These are phyloP conservation scores for Ptilodon capucinus DNA, from an alignment of 2,888 invertebrate species.

Conservation along the genomic window DNA sequence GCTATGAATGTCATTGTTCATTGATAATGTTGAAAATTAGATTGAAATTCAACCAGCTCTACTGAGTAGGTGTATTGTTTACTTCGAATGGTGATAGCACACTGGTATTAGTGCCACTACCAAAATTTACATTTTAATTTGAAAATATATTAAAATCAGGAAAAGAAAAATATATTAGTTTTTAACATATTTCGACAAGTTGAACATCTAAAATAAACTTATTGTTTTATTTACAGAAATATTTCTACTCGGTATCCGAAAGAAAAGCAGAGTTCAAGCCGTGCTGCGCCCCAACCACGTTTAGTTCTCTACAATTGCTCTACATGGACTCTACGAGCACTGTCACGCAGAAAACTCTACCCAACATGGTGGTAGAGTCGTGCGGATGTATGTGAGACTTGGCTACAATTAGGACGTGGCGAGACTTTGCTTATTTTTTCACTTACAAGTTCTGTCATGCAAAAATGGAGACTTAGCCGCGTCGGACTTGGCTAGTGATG, in stretches of 20 bases:
- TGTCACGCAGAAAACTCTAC: conserved; percentile 89
- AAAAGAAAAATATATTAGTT: too few species aligned
- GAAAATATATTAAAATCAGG: too few species aligned
- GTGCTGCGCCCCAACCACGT: conserved; percentile 93
- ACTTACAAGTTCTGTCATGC: too few species aligned
- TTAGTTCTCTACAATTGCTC: conserved; percentile 90
- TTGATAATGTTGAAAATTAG: too few species aligned
- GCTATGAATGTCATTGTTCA: too few species aligned
- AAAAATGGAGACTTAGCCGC: background rate
- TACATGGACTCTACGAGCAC: conserved; percentile 91
- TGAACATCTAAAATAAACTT: too few species aligned
- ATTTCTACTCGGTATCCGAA: conserved; percentile 83
- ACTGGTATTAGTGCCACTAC: too few species aligned
- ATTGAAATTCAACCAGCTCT: too few species aligned
- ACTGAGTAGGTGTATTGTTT: too few species aligned
- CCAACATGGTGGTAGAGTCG: conserved; percentile 95
- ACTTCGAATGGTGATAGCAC: too few species aligned
- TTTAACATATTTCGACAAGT: too few species aligned
- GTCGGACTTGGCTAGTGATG: background rate
- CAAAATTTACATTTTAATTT: too few species aligned
- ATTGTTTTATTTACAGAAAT: conserved; percentile 79
- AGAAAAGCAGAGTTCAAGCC: conserved; percentile 87
- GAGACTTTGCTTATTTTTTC: background rate
- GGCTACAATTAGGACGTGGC: background rate
- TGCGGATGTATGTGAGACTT: conserved; percentile 90